phyloP scores from a whole-genome alignment of 2,113 vertebrate genomes.

The Nothobranchius kuhntae region DNA sequence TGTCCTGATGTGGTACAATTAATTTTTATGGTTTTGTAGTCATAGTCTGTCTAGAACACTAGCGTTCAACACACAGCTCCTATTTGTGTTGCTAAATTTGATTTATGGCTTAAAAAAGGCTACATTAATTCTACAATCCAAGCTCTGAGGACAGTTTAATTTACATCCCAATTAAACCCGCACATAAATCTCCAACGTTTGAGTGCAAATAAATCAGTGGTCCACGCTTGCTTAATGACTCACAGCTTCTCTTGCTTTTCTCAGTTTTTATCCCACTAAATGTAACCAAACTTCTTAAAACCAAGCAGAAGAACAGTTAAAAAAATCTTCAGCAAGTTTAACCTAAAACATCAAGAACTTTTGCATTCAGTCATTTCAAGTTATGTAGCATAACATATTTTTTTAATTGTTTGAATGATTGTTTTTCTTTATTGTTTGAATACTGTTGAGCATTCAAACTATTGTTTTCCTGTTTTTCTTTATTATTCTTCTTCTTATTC shows the following conservation, averaged over 20 bases:
- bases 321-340: not conserved
- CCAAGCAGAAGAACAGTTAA: not conserved
- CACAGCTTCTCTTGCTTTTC: conserved; percentile 1
- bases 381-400: not conserved
- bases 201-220: conserved; percentile 9
- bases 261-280: not conserved
- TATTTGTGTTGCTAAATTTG: conserved; percentile 1
- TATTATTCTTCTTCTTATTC: no score
- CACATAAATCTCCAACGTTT: not conserved
- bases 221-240: not conserved
- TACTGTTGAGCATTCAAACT: no score
- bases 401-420: not conserved
- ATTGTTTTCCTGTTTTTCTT: no score
- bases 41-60: not conserved
- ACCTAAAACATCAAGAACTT: not conserved
- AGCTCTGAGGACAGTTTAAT: not conserved
- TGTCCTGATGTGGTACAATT: not conserved
- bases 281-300: not conserved
- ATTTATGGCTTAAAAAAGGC: conserved; percentile 1
- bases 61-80: not conserved
- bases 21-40: not conserved
- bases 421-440: no score
- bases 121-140: not conserved
- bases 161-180: conserved; percentile 15
- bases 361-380: not conserved